Evolutionary conservation across 2,888 invertebrate species (phyloP).

Genomic region (Uloborus plumipes): DNA sequence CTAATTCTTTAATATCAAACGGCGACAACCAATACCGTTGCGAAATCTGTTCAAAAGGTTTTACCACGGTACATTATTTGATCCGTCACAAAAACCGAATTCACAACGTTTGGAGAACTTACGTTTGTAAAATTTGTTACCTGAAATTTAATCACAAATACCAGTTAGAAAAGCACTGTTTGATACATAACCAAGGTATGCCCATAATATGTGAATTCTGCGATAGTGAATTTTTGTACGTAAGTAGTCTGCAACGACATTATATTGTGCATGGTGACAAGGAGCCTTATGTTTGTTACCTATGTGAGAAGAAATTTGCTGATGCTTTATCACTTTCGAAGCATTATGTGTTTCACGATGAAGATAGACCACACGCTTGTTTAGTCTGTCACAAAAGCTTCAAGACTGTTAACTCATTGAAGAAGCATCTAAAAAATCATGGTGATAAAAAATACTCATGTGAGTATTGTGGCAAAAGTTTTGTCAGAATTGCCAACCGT

Average conservation of each 20-base stretch:
- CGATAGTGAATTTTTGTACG: background rate
- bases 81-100: background rate
- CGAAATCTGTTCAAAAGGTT: too few relatives aligned
- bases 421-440: background rate
- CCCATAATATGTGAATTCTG: slow-evolving; percentile 4
- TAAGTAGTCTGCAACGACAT: slow-evolving; percentile 5
- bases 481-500: too few relatives aligned
- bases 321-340: background rate
- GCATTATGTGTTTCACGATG: background rate
- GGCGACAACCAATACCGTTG: too few relatives aligned
- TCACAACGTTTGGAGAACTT: background rate
- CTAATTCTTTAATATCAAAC: too few relatives aligned
- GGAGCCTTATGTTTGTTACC: slow-evolving; percentile 1
- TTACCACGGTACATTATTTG: too few relatives aligned
- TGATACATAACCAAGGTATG: background rate
- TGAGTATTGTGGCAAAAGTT: background rate
- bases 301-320: slow-evolving; percentile 4
- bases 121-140: slow-evolving; percentile 3
- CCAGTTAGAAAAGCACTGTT: background rate
- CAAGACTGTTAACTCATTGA: background rate
- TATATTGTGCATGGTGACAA: slow-evolving; percentile 2
- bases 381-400: background rate
- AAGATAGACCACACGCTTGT: background rate
- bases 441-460: background rate
- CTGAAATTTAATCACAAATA: background rate